Conservation (phyloP, 1,140 invertebrate species). For the Bombyx mandarina region DNA sequence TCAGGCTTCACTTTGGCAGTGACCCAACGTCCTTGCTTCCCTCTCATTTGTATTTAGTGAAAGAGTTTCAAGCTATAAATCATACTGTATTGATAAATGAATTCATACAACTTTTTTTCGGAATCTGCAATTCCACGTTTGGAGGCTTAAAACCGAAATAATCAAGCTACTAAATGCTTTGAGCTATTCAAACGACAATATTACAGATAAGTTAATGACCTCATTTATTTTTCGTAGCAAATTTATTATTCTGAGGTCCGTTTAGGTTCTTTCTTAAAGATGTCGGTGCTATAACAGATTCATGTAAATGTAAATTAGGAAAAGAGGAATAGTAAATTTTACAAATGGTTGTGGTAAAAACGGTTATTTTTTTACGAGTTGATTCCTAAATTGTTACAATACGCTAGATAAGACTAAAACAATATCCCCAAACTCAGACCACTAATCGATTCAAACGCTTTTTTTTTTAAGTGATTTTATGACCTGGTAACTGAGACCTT, state of each 20-base stretch:
- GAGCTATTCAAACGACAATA: conserved; percentile 25
- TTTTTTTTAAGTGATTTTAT: no score
- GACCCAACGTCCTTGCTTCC: conserved; percentile 49
- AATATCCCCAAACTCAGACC: no score
- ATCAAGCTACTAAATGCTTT: conserved; percentile 15
- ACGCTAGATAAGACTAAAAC: no score
- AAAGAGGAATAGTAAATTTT: conserved; percentile 13
- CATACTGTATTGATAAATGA: conserved; percentile 55
- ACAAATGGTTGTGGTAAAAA: neutral
- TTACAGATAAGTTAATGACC: conserved; percentile 25
- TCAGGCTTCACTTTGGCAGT: conserved; percentile 58
- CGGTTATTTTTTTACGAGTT: no score
- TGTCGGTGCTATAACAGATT: neutral
- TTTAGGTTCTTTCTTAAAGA: conserved; percentile 12
- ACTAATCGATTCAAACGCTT: no score
- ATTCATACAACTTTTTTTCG: conserved; percentile 38
- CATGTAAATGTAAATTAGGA: neutral
- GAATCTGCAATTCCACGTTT: conserved; percentile 21
- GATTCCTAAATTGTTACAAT: no score
- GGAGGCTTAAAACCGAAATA: conserved; percentile 14
- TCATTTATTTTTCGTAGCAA: conserved; percentile 22
- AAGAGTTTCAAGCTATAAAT: conserved; percentile 58
- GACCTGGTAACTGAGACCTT: no score
- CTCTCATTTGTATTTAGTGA: conserved; percentile 62
- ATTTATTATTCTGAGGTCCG: conserved; percentile 18